Percentiles rank a stretch among this genome's conserved stretches.
Conservation (phyloP, 2,113 vertebrate genomes). For the Boulengeromyrus knoepffleri region DNA sequence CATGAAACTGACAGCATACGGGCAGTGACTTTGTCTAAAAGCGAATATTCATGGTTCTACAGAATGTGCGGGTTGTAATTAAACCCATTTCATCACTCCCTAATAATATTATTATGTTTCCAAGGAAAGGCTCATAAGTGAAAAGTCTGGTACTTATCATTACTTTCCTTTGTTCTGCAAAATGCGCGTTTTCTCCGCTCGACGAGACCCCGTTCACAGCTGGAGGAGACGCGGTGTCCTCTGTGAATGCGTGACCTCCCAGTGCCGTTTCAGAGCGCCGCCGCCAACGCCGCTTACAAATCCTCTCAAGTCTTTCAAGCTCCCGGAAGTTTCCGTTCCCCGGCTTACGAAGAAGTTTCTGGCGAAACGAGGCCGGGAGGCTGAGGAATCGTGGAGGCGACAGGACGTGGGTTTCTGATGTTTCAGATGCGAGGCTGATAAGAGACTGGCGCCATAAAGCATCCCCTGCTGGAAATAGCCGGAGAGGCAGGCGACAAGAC, state of each 20-base stretch:
- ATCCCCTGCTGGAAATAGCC: background rate
- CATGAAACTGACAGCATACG: background rate
- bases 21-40: background rate
- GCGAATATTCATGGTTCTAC: background rate
- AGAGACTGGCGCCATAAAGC: slow-evolving; percentile 2
- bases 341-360: no score
- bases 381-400: background rate
- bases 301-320: background rate
- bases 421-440: background rate
- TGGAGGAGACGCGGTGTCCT: background rate
- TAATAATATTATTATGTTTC: background rate
- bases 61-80: background rate
- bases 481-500: background rate
- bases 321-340: background rate
- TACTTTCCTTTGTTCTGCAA: background rate
- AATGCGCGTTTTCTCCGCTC: background rate
- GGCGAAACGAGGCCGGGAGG: no score
- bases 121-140: background rate
- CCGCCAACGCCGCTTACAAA: background rate
- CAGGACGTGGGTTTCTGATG: background rate
- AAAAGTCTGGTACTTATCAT: background rate
- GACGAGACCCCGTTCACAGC: background rate
- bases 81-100: background rate
- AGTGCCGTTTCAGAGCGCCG: background rate
- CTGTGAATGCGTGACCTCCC: background rate